phyloP scores from a whole-genome alignment of 2,888 invertebrate genomes.

The Erebia epiphron region DNA sequence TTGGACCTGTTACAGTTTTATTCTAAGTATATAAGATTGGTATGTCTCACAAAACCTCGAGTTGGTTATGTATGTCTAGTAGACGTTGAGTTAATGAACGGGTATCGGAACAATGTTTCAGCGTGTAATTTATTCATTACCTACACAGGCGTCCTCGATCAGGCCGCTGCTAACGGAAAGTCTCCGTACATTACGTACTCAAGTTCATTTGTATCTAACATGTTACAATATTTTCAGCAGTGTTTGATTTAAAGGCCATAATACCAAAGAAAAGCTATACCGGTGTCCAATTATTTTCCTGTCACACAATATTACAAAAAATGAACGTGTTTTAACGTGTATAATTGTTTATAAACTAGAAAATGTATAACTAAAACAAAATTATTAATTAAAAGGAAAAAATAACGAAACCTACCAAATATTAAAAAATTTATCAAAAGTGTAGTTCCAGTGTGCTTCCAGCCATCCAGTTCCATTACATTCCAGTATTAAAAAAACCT shows the following conservation, averaged over 20 bases:
- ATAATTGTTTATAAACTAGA: too few relatives aligned
- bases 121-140: constrained; percentile 83
- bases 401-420: background rate
- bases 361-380: too few relatives aligned
- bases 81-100: constrained; percentile 71
- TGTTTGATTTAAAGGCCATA: background rate
- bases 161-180: constrained; percentile 69
- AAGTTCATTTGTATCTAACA: constrained; percentile 23
- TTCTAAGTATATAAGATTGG: too few relatives aligned
- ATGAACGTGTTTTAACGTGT: too few relatives aligned
- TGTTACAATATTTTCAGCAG: constrained; percentile 4
- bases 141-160: constrained; percentile 80
- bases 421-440: background rate
- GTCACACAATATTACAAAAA: too few relatives aligned
- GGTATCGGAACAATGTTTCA: constrained; percentile 79
- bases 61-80: constrained; percentile 54
- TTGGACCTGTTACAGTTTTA: too few relatives aligned
- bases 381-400: background rate
- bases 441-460: constrained; percentile 1
- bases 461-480: too few relatives aligned
- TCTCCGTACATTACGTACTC: constrained; percentile 56
- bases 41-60: constrained; percentile 53
- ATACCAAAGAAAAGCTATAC: background rate
- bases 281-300: background rate
- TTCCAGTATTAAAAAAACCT: background rate